Base-by-base conservation (phyloP, 1,140 invertebrate genomes). In the Bombus impatiens region DNA sequence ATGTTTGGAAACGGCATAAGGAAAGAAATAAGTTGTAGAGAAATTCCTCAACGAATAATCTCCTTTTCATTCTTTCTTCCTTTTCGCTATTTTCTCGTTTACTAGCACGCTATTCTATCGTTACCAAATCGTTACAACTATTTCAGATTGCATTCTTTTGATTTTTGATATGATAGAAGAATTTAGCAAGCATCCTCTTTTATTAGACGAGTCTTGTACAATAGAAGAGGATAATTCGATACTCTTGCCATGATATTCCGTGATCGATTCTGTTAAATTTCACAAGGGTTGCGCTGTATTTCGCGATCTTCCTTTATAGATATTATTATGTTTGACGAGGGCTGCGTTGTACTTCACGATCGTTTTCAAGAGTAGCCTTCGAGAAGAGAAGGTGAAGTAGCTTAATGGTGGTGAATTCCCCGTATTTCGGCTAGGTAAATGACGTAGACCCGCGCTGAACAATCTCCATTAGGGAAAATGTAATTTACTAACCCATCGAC, bases 401-500 rank as follows among this genome's bases (percentile, higher is more conserved):
- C 10, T 18, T 25, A 47, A 44, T 40, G n/a, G n/a, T 6, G 12
- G n/a, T 25, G 18, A 28, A 79, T 67, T 67, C 78, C n/a, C 10
- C 8, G 5, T 44, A 32, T 79, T 79, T 79, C 25, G 42, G n/a
- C 35, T 44, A 44, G 18, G 18, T 35, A 44, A 79, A 57, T n/a
- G 62, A 12, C 15, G 78, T 1, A 47, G 32, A 67, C 9, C 13
- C 18, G 42, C n/a, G 62, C 22, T 42, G 78, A 79, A 79, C 78
- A 47, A 79, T 79, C 78, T 67, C 42, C 62, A 47, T 47, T 47
- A 68, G 44, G 42, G 62, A 68, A 79, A 79, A 47, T 32, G 42
- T 32, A 79, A 67, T 47, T 25, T 67, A 68, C 78, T 28, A 47
- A 79, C 44, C 78, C 42, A 44, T 18, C 15, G 67, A 79, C 62